phyloP scores from a whole-genome alignment of 2,888 invertebrate genomes.

The Hanleya hanleyi region DNA sequence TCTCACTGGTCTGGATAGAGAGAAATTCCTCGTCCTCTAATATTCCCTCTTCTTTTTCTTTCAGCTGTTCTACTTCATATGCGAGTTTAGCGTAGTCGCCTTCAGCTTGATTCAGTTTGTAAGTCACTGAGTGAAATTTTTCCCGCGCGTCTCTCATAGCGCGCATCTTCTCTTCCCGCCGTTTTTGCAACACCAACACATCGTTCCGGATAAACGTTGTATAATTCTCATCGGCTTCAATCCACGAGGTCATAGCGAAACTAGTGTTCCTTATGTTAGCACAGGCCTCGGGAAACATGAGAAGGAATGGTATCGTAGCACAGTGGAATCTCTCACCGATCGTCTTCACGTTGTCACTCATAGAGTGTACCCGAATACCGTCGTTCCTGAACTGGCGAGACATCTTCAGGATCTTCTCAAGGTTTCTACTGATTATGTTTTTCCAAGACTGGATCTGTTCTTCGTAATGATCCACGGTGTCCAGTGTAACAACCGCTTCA shows the following conservation, averaged over 20 bases:
- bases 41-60: slow-evolving; percentile 48
- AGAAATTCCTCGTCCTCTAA: slow-evolving; percentile 35
- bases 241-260: slow-evolving; percentile 56
- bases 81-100: slow-evolving; percentile 46
- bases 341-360: slow-evolving; percentile 49
- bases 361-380: slow-evolving; percentile 44
- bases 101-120: slow-evolving; percentile 54
- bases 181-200: slow-evolving; percentile 50
- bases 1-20: slow-evolving; percentile 46
- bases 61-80: slow-evolving; percentile 44
- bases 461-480: slow-evolving; percentile 63
- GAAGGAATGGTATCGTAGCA: slow-evolving; percentile 56
- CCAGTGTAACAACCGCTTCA: slow-evolving; percentile 51
- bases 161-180: slow-evolving; percentile 52
- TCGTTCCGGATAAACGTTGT: slow-evolving; percentile 58
- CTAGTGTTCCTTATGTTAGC: slow-evolving; percentile 57
- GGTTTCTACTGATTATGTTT: slow-evolving; percentile 40
- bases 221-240: slow-evolving; percentile 64
- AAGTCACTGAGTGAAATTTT: slow-evolving; percentile 54
- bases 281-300: slow-evolving; percentile 63
- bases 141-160: slow-evolving; percentile 50
- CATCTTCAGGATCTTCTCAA: slow-evolving; percentile 44
- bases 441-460: slow-evolving; percentile 51
- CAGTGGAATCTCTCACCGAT: slow-evolving; percentile 54
- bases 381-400: slow-evolving; percentile 48